A percentile compares a stretch with the other conserved stretches of the same genome.
These are phyloP conservation scores for Acrocephalus scirpaceus DNA, from an alignment of 2,797 vertebrate genomes.

Conservation along the genomic window DNA sequence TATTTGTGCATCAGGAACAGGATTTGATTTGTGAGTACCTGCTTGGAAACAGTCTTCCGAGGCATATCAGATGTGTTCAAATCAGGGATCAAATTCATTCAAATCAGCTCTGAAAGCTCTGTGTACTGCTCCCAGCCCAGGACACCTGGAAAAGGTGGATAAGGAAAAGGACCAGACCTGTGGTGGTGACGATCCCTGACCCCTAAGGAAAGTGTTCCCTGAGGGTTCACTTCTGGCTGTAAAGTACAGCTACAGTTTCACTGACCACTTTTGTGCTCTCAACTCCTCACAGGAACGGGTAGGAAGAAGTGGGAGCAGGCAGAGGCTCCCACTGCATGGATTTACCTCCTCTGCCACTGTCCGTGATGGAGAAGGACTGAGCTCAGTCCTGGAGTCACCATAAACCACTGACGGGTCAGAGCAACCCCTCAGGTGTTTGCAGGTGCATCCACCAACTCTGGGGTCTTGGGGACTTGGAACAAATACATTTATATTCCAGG, in stretches of 20 bases:
- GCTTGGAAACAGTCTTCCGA: background rate
- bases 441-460: background rate
- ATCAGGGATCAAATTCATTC: background rate
- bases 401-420: background rate
- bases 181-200: background rate
- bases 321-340: background rate
- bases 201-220: rapidly evolving
- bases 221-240: background rate
- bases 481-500: background rate
- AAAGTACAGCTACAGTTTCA: rapidly evolving
- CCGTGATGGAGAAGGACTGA: background rate
- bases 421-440: background rate
- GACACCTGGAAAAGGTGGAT: background rate
- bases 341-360: background rate
- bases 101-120: background rate
- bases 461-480: background rate
- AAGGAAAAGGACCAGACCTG: background rate
- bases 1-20: background rate
- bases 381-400: background rate
- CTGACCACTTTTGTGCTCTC: background rate
- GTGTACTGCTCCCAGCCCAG: background rate
- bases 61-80: background rate
- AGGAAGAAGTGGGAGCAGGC: background rate
- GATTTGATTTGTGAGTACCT: background rate
- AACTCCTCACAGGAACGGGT: background rate